Base-by-base conservation (phyloP, 1,140 invertebrate species). In the Brachionus calyciflorus region DNA sequence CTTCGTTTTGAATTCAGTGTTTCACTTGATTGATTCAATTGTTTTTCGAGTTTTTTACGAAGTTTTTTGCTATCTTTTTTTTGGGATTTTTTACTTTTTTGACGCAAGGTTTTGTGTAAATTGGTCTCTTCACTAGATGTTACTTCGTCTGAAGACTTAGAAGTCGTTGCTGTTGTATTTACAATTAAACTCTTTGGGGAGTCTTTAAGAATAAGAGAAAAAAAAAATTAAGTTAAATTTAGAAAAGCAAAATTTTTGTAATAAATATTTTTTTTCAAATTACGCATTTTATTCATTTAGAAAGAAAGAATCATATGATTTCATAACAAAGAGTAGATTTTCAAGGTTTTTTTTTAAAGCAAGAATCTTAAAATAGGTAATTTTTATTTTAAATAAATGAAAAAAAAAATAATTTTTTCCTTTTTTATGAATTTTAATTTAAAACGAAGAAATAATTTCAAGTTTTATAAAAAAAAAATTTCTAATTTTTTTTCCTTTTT, bases 61-160 rank as follows among this genome's bases (percentile, higher is more conserved):
- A 44, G 19, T 14, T 65, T 65, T 65, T 44, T 44, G 33, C 26
- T 65, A 3, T 2, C 5, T 44, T 65, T 65, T 65, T 65, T 65
- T 41, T 46, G 26, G 9, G 12, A 24, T 65, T 65, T 65, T 65
- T 65, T 65, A 24, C 19, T 44, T 46, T 41, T 41, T 60, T 28
- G 55, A 37, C 55, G 55, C 10, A 60, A 19, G 19, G 55, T 60
- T 37, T 33, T 60, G 28, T 60, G 55, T 19, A 60, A 60, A 19
- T 33, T 17, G 12, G 30, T n/a, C 26, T 60, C 55, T n/a, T 60
- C 55, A 33, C 37, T 60, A 19, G 19, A 33, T 2, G 55, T 33
- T 60, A 37, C 55, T 37, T 60, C 55, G n/a, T 60, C 55, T 14
- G 55, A 60, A 33, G 55, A 60, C 30, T 60, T 60, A 33, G 55